Evolutionary conservation across 2,113 vertebrate genomes (phyloP).

Genomic region (Thunnus maccoyii): DNA sequence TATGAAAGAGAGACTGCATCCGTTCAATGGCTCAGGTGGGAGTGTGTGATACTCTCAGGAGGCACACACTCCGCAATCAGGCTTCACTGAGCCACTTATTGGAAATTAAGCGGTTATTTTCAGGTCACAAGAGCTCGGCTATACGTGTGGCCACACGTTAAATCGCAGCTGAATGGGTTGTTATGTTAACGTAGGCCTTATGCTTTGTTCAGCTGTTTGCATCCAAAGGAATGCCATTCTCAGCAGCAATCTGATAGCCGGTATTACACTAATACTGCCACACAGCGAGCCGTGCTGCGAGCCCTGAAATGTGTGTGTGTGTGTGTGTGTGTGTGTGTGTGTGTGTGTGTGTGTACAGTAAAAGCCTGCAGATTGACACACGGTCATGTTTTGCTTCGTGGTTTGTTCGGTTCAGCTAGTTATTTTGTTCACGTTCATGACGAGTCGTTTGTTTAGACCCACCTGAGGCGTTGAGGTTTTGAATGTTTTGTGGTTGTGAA

Average conservation of each 20-base stretch:
- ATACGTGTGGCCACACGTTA: slow-evolving; percentile 45
- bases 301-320: not conserved
- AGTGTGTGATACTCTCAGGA: not conserved
- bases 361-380: not conserved
- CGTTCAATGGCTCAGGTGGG: not conserved
- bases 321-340: no score
- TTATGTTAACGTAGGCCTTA: slow-evolving; percentile 10
- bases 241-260: slow-evolving; percentile 32
- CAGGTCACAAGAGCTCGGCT: slow-evolving; percentile 12
- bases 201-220: slow-evolving; percentile 40
- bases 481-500: slow-evolving; percentile 11
- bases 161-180: slow-evolving; percentile 27
- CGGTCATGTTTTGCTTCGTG: not conserved
- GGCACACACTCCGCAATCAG: not conserved
- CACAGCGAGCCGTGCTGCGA: not conserved
- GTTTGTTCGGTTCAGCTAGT: not conserved
- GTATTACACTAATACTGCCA: not conserved
- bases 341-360: no score
- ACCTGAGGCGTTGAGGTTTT: not conserved
- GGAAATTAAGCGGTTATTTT: slow-evolving; percentile 25
- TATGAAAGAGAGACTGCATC: not conserved
- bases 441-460: not conserved
- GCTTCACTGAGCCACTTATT: slow-evolving; percentile 25
- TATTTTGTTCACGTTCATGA: not conserved
- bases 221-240: slow-evolving; percentile 40